Base-by-base conservation (phyloP, 2,113 vertebrate species). In the Brachirus orientalis region DNA sequence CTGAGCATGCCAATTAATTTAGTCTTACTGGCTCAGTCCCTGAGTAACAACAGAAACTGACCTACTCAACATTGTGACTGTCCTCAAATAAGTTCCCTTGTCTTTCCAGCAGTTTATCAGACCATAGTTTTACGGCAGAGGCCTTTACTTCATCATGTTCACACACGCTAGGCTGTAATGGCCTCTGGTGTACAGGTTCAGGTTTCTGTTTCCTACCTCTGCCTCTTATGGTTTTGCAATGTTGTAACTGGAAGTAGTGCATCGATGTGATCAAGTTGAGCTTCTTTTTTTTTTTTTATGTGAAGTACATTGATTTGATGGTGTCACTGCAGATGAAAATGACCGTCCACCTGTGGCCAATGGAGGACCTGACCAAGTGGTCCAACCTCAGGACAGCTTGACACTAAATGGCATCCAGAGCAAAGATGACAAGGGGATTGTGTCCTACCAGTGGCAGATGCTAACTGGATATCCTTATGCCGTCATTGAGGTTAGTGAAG, bases 341-440 rank as follows among this genome's bases (percentile, higher is more conserved):
- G 94, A 97, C 72, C 82, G 0, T 40, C 94, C 94, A 22, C 96
- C 96, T 0, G 71, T 71, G 72, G 91, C 93, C 16, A 83, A 90
- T 8, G 89, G 90, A 3, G 94, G 94, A 58, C 92, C 53, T 62
- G 95, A 96, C 84, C 80, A 86, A 63, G 96, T 93, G 22, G 92
- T 97, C 1, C 97, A 98, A 67, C 96, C 95, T 0, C 90, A 93
- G 6, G 94, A 97, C 1, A 72, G 52, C 0, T 85, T 98, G 70
- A 85, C 75, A 0, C 86, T 99, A 58, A 95, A 89, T 35, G 95
- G 94, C 43, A 6, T 91, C 0, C 81, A 90, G 35, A 96, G 93
- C 88, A 90, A 78, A 0, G 96, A 97, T 38, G 95, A 96, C 77
- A 33, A 64, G 0, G 17, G 11, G 1, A 94, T 94, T 16, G 61